Evolutionary conservation across 2,888 invertebrate genomes (phyloP).

Genomic region (Melanargia galathea): DNA sequence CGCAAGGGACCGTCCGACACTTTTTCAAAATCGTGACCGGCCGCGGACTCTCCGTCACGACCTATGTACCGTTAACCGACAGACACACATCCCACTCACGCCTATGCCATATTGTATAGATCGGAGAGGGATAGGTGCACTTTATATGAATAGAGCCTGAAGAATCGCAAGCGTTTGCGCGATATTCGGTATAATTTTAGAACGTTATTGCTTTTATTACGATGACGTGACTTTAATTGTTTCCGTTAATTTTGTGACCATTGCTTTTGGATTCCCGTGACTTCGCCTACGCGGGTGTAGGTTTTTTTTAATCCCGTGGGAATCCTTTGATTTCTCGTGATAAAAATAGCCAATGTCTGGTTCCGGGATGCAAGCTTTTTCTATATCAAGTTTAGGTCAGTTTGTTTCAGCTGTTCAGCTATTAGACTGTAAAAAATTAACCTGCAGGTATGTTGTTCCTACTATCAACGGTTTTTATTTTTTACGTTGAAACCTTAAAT

Average conservation of each 20-base stretch:
- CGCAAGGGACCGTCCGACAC: conserved; percentile 69
- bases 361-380: too few species aligned
- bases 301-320: too few species aligned
- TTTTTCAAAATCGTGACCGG: conserved; percentile 81
- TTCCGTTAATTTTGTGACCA: not conserved
- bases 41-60: conserved; percentile 73
- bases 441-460: too few species aligned
- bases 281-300: too few species aligned
- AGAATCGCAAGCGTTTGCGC: conserved; percentile 31
- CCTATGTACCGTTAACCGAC: conserved; percentile 70
- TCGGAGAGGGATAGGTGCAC: conserved; percentile 52
- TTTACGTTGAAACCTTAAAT: too few species aligned
- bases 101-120: conserved; percentile 46
- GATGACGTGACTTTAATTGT: conserved; percentile 1
- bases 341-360: too few species aligned
- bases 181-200: conserved; percentile 25
- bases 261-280: not conserved
- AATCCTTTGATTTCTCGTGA: too few species aligned
- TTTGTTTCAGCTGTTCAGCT: too few species aligned
- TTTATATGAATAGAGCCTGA: conserved; percentile 35
- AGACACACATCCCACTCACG: conserved; percentile 54
- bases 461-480: too few species aligned
- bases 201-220: conserved; percentile 6
- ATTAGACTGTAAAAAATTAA: too few species aligned
- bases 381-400: too few species aligned